phyloP scores from a whole-genome alignment of 92 coral and sea anemone genomes.

The Porites lobata region DNA sequence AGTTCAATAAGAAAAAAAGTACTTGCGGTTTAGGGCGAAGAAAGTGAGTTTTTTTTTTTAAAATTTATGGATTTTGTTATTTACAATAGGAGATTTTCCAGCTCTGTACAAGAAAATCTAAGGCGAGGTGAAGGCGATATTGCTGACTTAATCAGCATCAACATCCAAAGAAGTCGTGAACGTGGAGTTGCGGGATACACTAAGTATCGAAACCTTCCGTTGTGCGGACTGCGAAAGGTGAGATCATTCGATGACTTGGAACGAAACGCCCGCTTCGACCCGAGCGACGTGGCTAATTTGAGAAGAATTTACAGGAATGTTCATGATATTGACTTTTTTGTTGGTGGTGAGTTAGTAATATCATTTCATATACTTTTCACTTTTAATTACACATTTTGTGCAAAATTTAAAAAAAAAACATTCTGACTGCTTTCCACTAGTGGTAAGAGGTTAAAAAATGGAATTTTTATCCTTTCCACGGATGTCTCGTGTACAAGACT shows the following conservation, averaged over 20 bases:
- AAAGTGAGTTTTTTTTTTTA: no score
- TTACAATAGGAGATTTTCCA: background rate
- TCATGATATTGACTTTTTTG: constrained; percentile 79
- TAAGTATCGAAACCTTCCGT: constrained; percentile 3
- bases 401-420: no score
- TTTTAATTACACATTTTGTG: no score
- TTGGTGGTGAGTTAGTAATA: constrained; percentile 60
- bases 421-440: no score
- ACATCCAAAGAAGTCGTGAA: constrained; percentile 27
- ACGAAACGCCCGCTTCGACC: constrained; percentile 1
- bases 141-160: background rate
- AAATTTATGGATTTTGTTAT: background rate
- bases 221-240: constrained; percentile 14
- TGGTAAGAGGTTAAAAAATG: no score
- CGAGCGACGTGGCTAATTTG: background rate
- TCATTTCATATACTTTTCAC: no score
- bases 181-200: constrained; percentile 6
- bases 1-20: no score
- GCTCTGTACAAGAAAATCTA: constrained; percentile 18
- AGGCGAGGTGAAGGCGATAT: constrained; percentile 25
- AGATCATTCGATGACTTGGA: background rate
- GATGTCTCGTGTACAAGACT: no score
- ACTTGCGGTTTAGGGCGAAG: no score
- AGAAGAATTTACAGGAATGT: background rate
- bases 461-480: no score